A percentile compares a stretch with the other conserved stretches of the same genome.
Evolutionary conservation across 2,113 vertebrate species (phyloP).

Genomic region (Bombycilla garrulus): DNA sequence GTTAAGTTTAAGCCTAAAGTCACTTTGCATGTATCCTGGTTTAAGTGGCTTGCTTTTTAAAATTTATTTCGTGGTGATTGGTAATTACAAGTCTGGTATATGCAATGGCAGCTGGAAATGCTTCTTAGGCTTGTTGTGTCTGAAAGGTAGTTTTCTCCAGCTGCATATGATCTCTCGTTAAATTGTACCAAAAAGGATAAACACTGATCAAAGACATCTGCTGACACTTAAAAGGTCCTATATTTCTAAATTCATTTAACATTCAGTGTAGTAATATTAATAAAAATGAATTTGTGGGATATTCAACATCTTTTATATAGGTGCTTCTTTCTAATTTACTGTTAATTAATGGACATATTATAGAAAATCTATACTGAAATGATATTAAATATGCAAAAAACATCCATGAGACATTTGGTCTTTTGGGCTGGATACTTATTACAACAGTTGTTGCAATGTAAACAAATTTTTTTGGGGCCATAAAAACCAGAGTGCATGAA

Average conservation of each 20-base stretch:
- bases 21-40: not conserved
- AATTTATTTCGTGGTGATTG: slow-evolving; percentile 47
- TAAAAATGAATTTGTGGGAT: slow-evolving; percentile 37
- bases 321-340: slow-evolving; percentile 37
- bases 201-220: slow-evolving; percentile 66
- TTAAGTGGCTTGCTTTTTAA: not conserved
- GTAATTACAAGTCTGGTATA: slow-evolving; percentile 41
- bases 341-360: slow-evolving; percentile 33
- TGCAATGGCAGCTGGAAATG: slow-evolving; percentile 38
- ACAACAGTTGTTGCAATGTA: not conserved
- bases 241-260: slow-evolving; percentile 10
- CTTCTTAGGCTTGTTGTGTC: slow-evolving; percentile 41
- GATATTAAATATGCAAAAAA: not conserved
- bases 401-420: not conserved
- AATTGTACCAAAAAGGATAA: slow-evolving; percentile 54
- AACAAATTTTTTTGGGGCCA: slow-evolving; percentile 5
- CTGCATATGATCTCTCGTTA: slow-evolving; percentile 54
- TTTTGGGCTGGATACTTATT: slow-evolving; percentile 22
- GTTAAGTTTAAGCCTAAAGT: not conserved
- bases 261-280: slow-evolving; percentile 37
- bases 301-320: slow-evolving; percentile 38
- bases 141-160: slow-evolving; percentile 52
- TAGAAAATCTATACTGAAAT: not conserved
- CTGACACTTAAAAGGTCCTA: slow-evolving; percentile 18
- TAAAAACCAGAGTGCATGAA: not conserved